Evolutionary conservation across 2,888 invertebrate genomes (phyloP).

Genomic region (Kuschelorhynchus macadamiae): DNA sequence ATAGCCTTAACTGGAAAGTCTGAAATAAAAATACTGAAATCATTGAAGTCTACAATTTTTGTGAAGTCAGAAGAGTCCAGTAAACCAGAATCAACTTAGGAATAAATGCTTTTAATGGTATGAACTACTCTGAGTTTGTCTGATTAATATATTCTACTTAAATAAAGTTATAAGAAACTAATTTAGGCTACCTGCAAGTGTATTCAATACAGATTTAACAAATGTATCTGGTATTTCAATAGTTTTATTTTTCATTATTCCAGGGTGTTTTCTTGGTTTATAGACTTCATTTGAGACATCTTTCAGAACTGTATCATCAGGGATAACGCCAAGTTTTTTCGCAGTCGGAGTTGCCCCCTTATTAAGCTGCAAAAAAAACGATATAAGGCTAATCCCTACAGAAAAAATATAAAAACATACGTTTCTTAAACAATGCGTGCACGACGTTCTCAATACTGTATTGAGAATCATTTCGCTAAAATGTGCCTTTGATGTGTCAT

Average conservation of each 20-base stretch:
- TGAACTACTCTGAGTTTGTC: too few species aligned
- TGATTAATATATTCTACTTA: too few species aligned
- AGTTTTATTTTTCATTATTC: conserved; percentile 72
- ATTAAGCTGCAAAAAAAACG: conserved; percentile 22
- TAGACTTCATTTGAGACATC: conserved; percentile 71
- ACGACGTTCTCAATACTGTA: conserved; percentile 5
- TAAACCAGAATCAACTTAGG: too few species aligned
- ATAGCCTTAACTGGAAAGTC: conserved; percentile 75
- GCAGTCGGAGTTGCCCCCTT: conserved; percentile 1
- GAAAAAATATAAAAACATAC: neutral
- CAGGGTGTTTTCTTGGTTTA: conserved; percentile 83
- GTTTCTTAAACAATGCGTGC: conserved; percentile 17
- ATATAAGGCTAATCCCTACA: neutral
- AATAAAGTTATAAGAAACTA: too few species aligned
- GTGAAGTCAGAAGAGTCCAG: too few species aligned
- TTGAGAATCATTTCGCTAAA: conserved; percentile 6
- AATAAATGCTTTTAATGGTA: too few species aligned
- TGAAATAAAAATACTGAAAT: too few species aligned
- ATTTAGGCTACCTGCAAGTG: conserved; percentile 68
- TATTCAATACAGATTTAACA: conserved; percentile 71
- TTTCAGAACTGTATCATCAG: conserved; percentile 71
- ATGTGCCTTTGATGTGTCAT: too few species aligned
- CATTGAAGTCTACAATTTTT: too few species aligned
- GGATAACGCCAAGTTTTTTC: conserved; percentile 64
- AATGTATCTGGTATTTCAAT: conserved; percentile 75